These are phyloP conservation scores for Sepioteuthis lessoniana DNA, from an alignment of 2,888 invertebrate genomes.

Conservation along the genomic window DNA sequence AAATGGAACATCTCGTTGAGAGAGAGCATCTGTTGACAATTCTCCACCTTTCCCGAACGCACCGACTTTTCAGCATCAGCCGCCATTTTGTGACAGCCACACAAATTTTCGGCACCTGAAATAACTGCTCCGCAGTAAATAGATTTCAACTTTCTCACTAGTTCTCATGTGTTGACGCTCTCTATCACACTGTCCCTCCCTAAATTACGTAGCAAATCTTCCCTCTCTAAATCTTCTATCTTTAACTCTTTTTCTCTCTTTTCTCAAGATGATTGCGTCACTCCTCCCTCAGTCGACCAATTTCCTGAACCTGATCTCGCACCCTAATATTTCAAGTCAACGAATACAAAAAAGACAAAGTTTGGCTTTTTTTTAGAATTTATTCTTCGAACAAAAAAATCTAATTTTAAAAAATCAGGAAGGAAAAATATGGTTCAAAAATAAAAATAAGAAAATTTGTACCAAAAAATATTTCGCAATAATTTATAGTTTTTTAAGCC, in stretches of 20 bases:
- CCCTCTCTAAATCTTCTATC: background rate
- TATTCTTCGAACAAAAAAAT: background rate
- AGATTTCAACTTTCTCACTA: conserved; percentile 13
- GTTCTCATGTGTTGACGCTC: background rate
- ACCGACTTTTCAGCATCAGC: conserved; percentile 8
- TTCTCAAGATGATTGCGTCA: background rate
- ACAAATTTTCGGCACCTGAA: conserved; percentile 40
- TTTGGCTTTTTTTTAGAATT: background rate
- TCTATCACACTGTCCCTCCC: background rate
- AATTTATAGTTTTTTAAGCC: no score
- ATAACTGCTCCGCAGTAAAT: background rate
- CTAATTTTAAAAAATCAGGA: background rate
- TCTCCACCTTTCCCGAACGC: background rate
- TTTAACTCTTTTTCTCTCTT: background rate
- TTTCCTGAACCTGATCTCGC: background rate
- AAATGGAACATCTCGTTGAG: conserved; percentile 46
- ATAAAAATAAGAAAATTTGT: background rate
- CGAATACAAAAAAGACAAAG: background rate
- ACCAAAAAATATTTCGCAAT: background rate
- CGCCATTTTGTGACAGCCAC: conserved; percentile 47
- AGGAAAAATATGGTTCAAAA: background rate
- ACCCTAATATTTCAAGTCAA: background rate
- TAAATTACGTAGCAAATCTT: no score
- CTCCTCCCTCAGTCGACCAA: background rate
- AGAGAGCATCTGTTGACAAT: conserved; percentile 46